Evolutionary conservation across 2,888 invertebrate species (phyloP), one percentile per base, ranked within the genome.

Genomic region (Drosophila conformis): DNA sequence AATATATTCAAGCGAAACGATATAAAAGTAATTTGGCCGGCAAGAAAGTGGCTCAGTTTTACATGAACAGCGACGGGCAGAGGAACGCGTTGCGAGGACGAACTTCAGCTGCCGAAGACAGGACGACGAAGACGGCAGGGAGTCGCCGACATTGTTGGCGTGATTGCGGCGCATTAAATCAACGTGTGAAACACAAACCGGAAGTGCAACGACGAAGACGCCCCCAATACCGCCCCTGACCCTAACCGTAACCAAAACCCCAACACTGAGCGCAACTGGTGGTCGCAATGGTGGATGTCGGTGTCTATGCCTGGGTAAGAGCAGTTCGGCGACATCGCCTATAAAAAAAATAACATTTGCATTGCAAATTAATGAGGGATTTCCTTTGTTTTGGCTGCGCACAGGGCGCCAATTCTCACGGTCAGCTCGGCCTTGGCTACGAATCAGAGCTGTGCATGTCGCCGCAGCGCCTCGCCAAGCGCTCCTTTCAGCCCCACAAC

Each of bases 321-420:
- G 49, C 31, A 29, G 42, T 21, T 57, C 4, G 66, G 54, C 35
- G 60, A 71, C 36, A 65, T 64, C 52, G 59, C 57, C 42, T 5
- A 60, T 40, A 46, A 4, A 46, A 46, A 46, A 46, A 25, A 46
- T 15, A 15, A 25, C 64, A 75, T 89, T 89, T 90, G 90, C 85
- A 89, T 60, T 89, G 85, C 89, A 90, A 87, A 90, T 90, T 87
- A 87, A 90, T 87, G 85, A 89, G 80, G 46, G 63, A 90, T 78
- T 89, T 90, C 89, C 89, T 77, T 38, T 56, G n/a, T 40, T 57
- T 81, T 73, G 69, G 42, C 66, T 72, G 59, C 75, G 71, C 93
- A 75, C 91, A 97, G 97, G 97, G 97, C 89, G 96, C 97, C 68
- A 97, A 97, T 93, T 96, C 96, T 75, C 96, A 96, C 91, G 97